Evolutionary conservation across 2,797 vertebrate species (phyloP).

Genomic region (Enteromius viviparus): DNA sequence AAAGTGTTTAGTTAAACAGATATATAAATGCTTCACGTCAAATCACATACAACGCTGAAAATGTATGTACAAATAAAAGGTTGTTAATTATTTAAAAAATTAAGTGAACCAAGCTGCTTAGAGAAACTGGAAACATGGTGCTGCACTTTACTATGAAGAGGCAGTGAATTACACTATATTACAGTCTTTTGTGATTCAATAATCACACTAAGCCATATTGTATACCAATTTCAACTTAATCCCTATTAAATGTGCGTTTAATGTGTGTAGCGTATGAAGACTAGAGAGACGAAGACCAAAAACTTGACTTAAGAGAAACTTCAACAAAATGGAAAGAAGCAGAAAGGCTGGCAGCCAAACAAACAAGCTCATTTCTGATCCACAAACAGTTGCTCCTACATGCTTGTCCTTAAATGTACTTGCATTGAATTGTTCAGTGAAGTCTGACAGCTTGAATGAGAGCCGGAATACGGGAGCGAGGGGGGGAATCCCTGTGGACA

Average conservation of each 20-base stretch:
- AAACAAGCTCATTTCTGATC: conserved; percentile 22
- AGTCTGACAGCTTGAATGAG: conserved; percentile 54
- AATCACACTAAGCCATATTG: neutral
- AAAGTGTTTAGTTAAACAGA: neutral
- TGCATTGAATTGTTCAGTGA: conserved; percentile 52
- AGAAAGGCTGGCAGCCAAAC: conserved; percentile 29
- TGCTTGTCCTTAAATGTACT: conserved; percentile 49
- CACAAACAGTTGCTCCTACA: conserved; percentile 35
- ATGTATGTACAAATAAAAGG: neutral
- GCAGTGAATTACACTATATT: neutral
- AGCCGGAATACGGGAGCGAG: conserved; percentile 15
- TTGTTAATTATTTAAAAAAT: neutral
- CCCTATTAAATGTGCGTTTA: neutral
- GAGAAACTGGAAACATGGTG: neutral
- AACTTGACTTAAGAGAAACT: neutral
- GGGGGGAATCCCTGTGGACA: conserved; percentile 56
- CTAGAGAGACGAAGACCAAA: neutral
- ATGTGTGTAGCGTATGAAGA: too few species aligned
- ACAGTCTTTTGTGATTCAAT: neutral
- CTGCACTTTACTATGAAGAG: neutral
- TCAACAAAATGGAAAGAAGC: neutral
- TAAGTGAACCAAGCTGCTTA: neutral
- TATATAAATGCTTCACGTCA: neutral
- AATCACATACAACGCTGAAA: neutral
- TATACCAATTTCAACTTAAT: neutral